These are phyloP conservation scores for Deilephila porcellus DNA, from an alignment of 2,888 invertebrate species.

Conservation along the genomic window DNA sequence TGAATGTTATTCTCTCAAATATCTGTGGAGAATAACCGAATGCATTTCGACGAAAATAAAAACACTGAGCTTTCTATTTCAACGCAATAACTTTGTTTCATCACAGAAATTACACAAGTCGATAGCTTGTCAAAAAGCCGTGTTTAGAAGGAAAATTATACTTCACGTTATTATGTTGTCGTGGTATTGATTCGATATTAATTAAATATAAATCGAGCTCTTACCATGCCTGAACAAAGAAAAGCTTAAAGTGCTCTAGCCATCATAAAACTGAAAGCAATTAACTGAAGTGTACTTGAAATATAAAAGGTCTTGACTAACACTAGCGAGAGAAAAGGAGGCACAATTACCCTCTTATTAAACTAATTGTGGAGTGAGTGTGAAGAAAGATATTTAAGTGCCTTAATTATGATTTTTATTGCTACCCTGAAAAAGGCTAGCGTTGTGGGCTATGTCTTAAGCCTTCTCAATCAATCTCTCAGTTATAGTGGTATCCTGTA, in stretches of 20 bases:
- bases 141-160: too few relatives aligned
- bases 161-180: background rate
- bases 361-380: background rate
- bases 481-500: too few relatives aligned
- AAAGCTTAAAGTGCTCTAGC: conserved; percentile 20
- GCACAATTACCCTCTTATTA: background rate
- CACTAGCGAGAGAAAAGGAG: background rate
- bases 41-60: background rate
- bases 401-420: background rate
- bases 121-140: too few relatives aligned
- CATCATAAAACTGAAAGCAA: conserved; percentile 17
- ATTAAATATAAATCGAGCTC: background rate
- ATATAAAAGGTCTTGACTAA: conserved; percentile 30
- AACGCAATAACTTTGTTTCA: background rate
- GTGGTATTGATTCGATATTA: background rate
- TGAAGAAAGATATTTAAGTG: background rate
- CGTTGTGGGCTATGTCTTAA: too few relatives aligned
- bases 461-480: too few relatives aligned
- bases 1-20: background rate
- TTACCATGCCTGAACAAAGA: background rate
- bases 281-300: conserved; percentile 28
- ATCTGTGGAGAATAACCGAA: background rate
- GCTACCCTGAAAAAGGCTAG: too few relatives aligned
- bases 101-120: too few relatives aligned
- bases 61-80: background rate